phyloP scores from a whole-genome alignment of 2,888 invertebrate genomes.

The Dryomyza anilis region DNA sequence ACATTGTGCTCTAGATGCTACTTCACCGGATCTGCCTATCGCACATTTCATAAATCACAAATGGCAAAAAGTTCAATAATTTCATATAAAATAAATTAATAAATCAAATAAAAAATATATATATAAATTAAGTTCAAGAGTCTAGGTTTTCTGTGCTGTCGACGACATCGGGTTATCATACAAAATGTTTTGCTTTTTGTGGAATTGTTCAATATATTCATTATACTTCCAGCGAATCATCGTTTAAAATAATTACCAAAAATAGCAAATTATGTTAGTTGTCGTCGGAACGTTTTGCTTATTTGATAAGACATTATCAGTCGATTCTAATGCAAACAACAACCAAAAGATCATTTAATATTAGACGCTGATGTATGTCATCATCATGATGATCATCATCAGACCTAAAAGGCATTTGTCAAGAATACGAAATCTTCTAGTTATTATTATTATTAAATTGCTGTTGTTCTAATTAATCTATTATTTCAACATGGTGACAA shows the following conservation, averaged over 20 bases:
- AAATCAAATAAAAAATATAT: too few relatives aligned
- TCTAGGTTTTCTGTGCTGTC: too few relatives aligned
- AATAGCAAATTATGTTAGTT: conserved; percentile 27
- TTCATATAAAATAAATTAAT: too few relatives aligned
- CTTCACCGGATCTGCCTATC: conserved; percentile 15
- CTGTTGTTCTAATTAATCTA: too few relatives aligned
- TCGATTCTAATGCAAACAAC: background rate
- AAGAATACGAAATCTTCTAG: background rate
- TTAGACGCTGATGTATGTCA: conserved; percentile 1
- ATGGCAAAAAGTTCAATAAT: conserved; percentile 30
- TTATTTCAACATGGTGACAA: too few relatives aligned
- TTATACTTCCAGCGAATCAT: conserved; percentile 5
- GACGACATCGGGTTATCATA: too few relatives aligned
- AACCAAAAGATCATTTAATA: background rate
- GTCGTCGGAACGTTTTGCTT: background rate
- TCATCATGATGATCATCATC: background rate
- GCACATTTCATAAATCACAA: conserved; percentile 12
- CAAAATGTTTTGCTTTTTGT: too few relatives aligned
- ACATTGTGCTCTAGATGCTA: conserved; percentile 1
- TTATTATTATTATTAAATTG: background rate
- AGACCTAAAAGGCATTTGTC: background rate
- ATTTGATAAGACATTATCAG: conserved; percentile 15
- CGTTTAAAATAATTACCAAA: conserved; percentile 16
- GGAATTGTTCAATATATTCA: too few relatives aligned
- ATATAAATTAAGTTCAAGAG: too few relatives aligned